These are phyloP conservation scores for Diprion similis DNA, from an alignment of 1,140 invertebrate genomes.

Conservation along the genomic window DNA sequence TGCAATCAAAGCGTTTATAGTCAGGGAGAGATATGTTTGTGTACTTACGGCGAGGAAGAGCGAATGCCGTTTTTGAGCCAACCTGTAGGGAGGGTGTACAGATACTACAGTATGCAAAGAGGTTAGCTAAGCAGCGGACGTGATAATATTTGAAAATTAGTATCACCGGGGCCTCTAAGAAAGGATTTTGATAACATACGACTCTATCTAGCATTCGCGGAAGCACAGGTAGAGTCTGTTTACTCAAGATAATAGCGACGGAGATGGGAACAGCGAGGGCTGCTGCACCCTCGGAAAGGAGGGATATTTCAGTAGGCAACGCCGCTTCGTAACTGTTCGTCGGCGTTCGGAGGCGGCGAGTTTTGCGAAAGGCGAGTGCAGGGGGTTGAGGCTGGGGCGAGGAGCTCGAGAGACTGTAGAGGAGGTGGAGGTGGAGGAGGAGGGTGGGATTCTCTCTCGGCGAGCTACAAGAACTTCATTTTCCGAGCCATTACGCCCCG, in stretches of 20 bases:
- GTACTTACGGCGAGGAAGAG: no score
- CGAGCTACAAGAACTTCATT: conserved; percentile 58
- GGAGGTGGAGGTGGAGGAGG: conserved; percentile 24
- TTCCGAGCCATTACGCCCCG: conserved; percentile 57
- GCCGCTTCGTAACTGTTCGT: conserved; percentile 15
- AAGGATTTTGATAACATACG: conserved; percentile 56
- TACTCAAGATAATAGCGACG: conserved; percentile 57
- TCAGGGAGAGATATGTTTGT: no score
- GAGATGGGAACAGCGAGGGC: conserved; percentile 23
- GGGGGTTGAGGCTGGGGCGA: conserved; percentile 10
- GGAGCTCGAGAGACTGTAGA: conserved; percentile 19
- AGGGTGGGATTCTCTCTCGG: conserved; percentile 45
- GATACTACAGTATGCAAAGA: no score
- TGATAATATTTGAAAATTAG: no score
- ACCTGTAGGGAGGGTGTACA: no score
- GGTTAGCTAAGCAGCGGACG: no score
- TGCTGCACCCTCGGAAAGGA: conserved; percentile 14
- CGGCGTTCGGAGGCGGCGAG: conserved; percentile 21
- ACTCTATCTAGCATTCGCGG: conserved; percentile 53
- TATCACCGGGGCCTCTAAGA: conserved; percentile 21
- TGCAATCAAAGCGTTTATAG: no score
- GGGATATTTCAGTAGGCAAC: conserved; percentile 45
- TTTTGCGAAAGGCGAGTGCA: conserved; percentile 21
- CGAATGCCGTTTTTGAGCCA: no score
- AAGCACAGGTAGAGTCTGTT: conserved; percentile 53